Evolutionary conservation across 35 echinoderm and acorn worm genomes (phyloP), one percentile per base, ranked within the genome.

Genomic region (Apostichopus californicus): DNA sequence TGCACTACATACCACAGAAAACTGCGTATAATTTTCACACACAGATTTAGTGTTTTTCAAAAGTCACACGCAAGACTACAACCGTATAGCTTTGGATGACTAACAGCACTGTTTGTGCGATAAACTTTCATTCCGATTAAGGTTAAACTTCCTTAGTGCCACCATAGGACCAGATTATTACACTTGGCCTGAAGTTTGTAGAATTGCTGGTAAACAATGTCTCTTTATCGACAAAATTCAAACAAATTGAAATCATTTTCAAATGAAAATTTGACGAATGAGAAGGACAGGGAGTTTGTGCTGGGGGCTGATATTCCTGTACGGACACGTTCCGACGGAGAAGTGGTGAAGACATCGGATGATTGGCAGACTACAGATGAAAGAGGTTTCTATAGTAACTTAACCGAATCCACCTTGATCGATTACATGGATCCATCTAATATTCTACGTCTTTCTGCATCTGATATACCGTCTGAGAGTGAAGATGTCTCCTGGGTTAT

Each of bases 221-320:
- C 20, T 75, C 71, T 18, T 18, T 18, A 22, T 22, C 15, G 71
- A 75, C 17, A 75, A 75, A 20, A 75, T 20, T 75, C 71, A 18
- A 75, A 75, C 6, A 75, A 75, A n/a, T 18, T 75, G 52, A 83
- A 83, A 13, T n/a, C 24, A 54, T 83, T 83, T 83, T 83, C 80
- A 57, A 26, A 83, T 13, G 80, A 83, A 83, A 83, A 83, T 55
- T 55, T 83, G 9, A 13, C 52, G 3, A 20, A 83, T 26, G 6
- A 5, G 13, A 83, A 54, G 52, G 17, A 57, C 5, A 83, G 13
- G 0, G 80, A 83, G 28, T 83, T 83, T 83, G 55, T 55, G 53
- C 11, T 83, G 14, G 80, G 80, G 55, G 17, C 11, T 18, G 10
- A 11, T 56, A 55, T 83, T 12, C 80, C 56, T 54, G 3, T 6